Evolutionary conservation across 2,888 invertebrate genomes (phyloP).

Genomic region (Aethes cnicana): DNA sequence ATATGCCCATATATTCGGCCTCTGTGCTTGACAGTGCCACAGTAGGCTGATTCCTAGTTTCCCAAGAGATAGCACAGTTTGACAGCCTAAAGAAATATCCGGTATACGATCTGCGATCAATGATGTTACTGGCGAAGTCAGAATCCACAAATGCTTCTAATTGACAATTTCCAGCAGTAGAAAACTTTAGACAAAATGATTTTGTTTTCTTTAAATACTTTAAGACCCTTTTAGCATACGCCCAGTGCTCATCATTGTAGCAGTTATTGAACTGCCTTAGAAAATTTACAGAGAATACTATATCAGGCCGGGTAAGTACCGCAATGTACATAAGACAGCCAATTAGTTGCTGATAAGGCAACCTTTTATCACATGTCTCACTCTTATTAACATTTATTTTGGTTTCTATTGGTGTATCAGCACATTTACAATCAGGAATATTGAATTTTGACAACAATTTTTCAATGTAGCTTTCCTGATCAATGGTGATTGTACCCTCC

Average conservation of each 20-base stretch:
- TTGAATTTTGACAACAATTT: constrained; percentile 18
- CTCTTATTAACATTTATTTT: constrained; percentile 14
- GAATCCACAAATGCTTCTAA: constrained; percentile 25
- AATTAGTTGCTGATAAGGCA: too few species aligned
- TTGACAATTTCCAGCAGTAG: constrained; percentile 2
- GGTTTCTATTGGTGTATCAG: constrained; percentile 15
- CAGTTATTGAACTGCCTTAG: constrained; percentile 1
- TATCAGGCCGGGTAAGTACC: not conserved
- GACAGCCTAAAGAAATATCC: constrained; percentile 25
- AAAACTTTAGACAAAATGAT: constrained; percentile 24
- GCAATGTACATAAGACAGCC: constrained; percentile 12
- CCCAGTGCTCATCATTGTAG: not conserved
- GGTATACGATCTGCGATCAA: constrained; percentile 32
- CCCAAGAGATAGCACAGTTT: constrained; percentile 24
- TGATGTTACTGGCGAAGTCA: constrained; percentile 26
- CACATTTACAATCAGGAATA: constrained; percentile 13
- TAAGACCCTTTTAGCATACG: too few species aligned
- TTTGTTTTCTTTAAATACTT: constrained; percentile 26
- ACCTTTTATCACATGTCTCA: not conserved
- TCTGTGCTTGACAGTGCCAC: too few species aligned
- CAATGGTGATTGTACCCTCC: not conserved
- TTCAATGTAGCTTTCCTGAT: constrained; percentile 15
- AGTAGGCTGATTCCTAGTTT: constrained; percentile 25
- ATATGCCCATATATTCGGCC: constrained; percentile 23
- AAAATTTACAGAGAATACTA: not conserved